These are phyloP conservation scores for Clarias platycephalus DNA, from an alignment of 2,797 vertebrate species.

Conservation along the genomic window DNA sequence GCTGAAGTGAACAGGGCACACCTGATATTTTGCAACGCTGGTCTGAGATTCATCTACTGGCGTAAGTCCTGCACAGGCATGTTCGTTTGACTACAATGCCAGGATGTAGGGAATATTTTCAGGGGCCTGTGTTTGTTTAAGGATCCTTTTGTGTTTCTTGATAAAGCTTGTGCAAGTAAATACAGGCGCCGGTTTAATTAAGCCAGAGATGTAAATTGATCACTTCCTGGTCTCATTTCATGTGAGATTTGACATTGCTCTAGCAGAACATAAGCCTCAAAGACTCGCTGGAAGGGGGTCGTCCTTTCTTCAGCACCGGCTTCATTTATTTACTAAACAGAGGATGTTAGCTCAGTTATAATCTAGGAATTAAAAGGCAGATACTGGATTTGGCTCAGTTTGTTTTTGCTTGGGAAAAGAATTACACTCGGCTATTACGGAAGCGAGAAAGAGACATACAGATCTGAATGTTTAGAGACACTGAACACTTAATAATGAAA, in stretches of 20 bases:
- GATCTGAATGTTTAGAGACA: not conserved
- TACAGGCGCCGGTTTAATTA: constrained; percentile 50
- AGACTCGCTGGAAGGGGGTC: constrained; percentile 18
- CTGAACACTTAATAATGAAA: not conserved
- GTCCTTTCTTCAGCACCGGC: not conserved
- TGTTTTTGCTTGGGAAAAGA: not conserved
- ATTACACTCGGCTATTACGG: not conserved
- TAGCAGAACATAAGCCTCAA: constrained; percentile 4
- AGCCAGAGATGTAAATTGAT: constrained; percentile 50
- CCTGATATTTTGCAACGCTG: constrained; percentile 48
- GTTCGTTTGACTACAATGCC: constrained; percentile 86
- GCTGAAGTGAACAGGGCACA: constrained; percentile 35
- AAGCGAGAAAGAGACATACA: not conserved
- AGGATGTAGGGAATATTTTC: constrained; percentile 84
- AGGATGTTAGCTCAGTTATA: constrained; percentile 6
- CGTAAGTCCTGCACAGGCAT: constrained; percentile 84
- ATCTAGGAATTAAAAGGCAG: constrained; percentile 8
- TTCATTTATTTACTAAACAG: constrained; percentile 34
- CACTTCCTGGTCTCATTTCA: constrained; percentile 48
- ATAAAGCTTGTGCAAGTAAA: constrained; percentile 44
- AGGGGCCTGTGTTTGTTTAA: constrained; percentile 82
- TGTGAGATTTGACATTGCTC: constrained; percentile 24
- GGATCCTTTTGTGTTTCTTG: constrained; percentile 80
- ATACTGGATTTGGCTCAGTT: not conserved
- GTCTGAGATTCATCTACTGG: constrained; percentile 73